Conservation (phyloP, 2,888 invertebrate species). For the Gandaritis pyraliata region DNA sequence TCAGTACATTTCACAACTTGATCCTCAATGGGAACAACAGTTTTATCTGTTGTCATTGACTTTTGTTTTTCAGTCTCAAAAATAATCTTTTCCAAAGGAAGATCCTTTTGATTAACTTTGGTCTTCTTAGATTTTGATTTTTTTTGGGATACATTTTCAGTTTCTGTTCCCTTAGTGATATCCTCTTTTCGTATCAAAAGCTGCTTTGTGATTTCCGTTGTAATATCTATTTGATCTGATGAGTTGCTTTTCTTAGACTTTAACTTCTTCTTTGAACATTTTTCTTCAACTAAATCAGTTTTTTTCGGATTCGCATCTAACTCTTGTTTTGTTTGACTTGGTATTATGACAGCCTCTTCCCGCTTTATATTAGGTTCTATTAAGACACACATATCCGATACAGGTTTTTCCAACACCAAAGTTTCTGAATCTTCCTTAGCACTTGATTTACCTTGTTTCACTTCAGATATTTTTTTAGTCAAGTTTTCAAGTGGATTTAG, state of each 20-base stretch:
- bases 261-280: background rate
- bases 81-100: background rate
- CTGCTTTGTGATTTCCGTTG: background rate
- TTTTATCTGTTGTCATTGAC: background rate
- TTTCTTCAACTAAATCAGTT: background rate
- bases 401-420: background rate
- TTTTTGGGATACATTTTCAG: conserved; percentile 3
- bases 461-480: conserved; percentile 15
- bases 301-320: background rate
- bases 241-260: background rate
- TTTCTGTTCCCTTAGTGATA: background rate
- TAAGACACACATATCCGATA: background rate
- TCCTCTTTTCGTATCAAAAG: background rate
- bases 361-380: conserved; percentile 2
- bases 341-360: background rate
- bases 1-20: background rate
- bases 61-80: background rate
- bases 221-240: background rate
- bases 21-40: background rate
- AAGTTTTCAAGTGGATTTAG: background rate
- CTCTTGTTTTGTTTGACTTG: conserved; percentile 3
- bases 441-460: conserved; percentile 3
- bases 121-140: conserved; percentile 14
- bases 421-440: background rate
- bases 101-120: conserved; percentile 2